Evolutionary conservation across 2,888 invertebrate species (phyloP), one percentile per base, ranked within the genome.

Genomic region (Dolomedes plantarius): DNA sequence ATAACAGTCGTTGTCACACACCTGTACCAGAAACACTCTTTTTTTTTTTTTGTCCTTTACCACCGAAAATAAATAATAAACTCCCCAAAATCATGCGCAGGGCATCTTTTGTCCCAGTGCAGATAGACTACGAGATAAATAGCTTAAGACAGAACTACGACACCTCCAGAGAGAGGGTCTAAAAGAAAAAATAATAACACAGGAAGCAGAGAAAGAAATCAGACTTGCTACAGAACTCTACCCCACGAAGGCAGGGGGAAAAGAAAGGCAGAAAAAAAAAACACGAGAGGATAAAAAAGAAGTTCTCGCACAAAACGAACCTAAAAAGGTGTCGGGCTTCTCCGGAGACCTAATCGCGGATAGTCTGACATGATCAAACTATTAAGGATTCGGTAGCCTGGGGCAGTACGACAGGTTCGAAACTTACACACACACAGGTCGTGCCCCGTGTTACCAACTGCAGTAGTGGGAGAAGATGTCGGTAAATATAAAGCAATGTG

Each of bases 301-400:
- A 46, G 16, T 9, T 46, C 41, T 2, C 13, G 36, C 11, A 76
- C 41, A 29, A 77, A 77, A 50, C 69, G 41, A 77, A 77, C 31
- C 31, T 16, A 67, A 69, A 50, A 68, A 67, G 73, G 80, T 74
- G 73, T 81, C 36, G 65, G 46, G 50, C 41, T 46, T 32, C 81
- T 74, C 81, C 68, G 29, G 81, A 64, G 81, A 81, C 68, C 74
- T 74, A 65, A 73, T 73, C 72, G 72, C 23, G 23, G 41, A n/a
- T 27, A 50, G 62, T 28, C 28, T 81, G 80, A 75, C 80, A 80
- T 73, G 80, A 74, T 80, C 80, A 64, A 39, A 75, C 81, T 75
- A 82, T 82, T 82, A 75, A 69, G 32, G 73, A 46, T 46, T 46
- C 41, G 41, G 41, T 46, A 46, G 41, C 41, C 41, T 46, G 16